Evolutionary conservation across 2,797 vertebrate genomes (phyloP).

Genomic region (Lophotriccus pileatus): DNA sequence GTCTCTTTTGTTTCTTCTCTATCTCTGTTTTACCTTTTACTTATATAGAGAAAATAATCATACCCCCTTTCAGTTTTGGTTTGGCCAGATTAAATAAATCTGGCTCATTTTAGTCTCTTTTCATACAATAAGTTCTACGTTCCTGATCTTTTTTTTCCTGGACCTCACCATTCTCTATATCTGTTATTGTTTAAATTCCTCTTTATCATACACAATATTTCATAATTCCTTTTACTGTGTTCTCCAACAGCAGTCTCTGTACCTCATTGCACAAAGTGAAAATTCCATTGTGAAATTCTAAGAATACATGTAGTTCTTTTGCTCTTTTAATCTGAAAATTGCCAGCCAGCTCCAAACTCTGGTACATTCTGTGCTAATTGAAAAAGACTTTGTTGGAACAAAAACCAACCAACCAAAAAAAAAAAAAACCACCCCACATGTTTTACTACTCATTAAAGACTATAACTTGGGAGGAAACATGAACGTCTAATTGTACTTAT

Average conservation of each 20-base stretch:
- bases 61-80: not conserved
- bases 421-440: not conserved
- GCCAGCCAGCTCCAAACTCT: not conserved
- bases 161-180: not conserved
- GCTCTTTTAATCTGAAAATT: not conserved
- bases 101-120: not conserved
- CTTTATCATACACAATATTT: not conserved
- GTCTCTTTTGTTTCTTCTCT: not conserved
- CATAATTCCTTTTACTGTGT: not conserved
- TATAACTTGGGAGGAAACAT: not conserved
- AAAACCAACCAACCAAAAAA: not conserved
- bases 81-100: not conserved
- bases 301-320: not conserved
- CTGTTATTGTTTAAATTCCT: not conserved
- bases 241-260: not conserved
- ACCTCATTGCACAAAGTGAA: not conserved
- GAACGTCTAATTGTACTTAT: not conserved
- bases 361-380: not conserved
- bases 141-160: not conserved
- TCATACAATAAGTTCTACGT: not conserved
- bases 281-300: not conserved
- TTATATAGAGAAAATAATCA: not conserved
- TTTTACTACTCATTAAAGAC: not conserved
- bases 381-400: not conserved
- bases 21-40: not conserved